These are phyloP conservation scores for Dromius quadrimaculatus DNA, from an alignment of 2,888 invertebrate genomes.

Conservation along the genomic window DNA sequence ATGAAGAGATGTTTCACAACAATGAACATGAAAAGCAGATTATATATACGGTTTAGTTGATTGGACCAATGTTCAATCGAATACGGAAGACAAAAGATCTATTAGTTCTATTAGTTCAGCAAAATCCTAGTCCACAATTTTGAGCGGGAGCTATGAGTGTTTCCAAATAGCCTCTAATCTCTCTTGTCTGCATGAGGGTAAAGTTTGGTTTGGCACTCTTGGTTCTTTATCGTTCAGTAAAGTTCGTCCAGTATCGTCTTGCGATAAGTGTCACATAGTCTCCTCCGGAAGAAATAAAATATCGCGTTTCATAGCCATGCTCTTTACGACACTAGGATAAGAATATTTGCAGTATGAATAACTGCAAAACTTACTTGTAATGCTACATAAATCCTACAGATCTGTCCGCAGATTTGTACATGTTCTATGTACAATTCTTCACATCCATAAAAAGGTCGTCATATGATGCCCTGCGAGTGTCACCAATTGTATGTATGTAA, in stretches of 20 bases:
- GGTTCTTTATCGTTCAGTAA: conserved; percentile 3
- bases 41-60: too few species aligned
- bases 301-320: conserved; percentile 35
- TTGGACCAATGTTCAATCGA: too few species aligned
- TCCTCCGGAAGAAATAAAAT: conserved; percentile 48
- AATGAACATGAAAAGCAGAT: too few species aligned
- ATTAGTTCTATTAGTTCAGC: not conserved
- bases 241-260: conserved; percentile 22
- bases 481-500: too few species aligned
- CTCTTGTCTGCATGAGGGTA: not conserved
- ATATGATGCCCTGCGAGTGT: too few species aligned
- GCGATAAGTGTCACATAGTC: conserved; percentile 30
- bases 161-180: not conserved
- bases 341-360: conserved; percentile 51
- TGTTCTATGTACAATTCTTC: too few species aligned
- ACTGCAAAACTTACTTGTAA: conserved; percentile 47
- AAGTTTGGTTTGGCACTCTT: not conserved
- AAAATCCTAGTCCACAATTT: not conserved
- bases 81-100: too few species aligned
- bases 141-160: too few species aligned
- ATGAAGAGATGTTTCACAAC: too few species aligned
- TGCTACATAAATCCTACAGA: conserved; percentile 42
- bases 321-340: conserved; percentile 46
- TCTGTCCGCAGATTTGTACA: conserved; percentile 37
- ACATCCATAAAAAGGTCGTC: too few species aligned